Evolutionary conservation across 2,113 vertebrate species (phyloP).

Genomic region (Todiramphus saurophagus): DNA sequence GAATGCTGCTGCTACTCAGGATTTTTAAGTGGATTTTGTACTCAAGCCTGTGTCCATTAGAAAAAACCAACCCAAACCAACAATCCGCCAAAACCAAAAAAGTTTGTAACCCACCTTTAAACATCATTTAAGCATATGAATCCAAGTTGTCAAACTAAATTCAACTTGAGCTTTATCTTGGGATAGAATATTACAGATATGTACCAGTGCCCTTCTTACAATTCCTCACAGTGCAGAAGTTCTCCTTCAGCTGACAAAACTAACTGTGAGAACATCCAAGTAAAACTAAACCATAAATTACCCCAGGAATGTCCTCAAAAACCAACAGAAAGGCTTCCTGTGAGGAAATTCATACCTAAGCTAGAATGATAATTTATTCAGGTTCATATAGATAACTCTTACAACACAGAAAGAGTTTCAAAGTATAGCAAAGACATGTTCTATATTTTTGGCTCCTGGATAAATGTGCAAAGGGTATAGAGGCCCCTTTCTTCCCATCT

Average conservation of each 20-base stretch:
- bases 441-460: not conserved
- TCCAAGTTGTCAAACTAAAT: not conserved
- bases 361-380: not conserved
- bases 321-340: not conserved
- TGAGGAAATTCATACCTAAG: not conserved
- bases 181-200: not conserved
- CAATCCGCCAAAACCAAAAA: not conserved
- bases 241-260: not conserved
- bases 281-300: not conserved
- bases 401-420: not conserved
- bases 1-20: not conserved
- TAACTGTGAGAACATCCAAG: not conserved
- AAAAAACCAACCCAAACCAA: not conserved
- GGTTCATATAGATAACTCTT: not conserved
- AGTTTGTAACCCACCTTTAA: not conserved
- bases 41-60: not conserved
- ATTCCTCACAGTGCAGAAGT: not conserved
- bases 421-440: not conserved
- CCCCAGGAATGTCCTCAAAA: not conserved
- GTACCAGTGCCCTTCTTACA: not conserved
- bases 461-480: not conserved
- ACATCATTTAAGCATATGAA: not conserved
- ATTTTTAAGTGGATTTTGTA: not conserved
- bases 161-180: not conserved
- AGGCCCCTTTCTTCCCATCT: not conserved